Percentiles rank a stretch among this genome's conserved stretches.
Conservation (phyloP, 2,113 vertebrate genomes). For the Tylochromis polylepis region DNA sequence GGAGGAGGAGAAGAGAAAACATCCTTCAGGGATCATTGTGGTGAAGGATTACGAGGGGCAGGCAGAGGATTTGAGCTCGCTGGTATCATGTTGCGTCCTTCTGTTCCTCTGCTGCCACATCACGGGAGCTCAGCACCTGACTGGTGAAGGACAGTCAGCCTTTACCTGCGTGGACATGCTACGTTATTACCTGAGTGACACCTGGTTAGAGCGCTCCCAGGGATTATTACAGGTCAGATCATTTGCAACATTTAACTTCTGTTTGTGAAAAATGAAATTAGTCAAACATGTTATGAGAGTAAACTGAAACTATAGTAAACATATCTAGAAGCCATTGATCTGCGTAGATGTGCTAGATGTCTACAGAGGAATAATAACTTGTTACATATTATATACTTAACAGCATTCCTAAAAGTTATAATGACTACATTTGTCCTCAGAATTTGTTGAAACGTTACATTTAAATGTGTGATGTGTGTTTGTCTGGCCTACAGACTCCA, state of each 20-base stretch:
- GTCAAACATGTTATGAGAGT: neutral
- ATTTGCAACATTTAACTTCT: neutral
- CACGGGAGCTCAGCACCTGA: conserved; percentile 21
- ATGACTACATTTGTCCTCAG: neutral
- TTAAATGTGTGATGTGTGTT: neutral
- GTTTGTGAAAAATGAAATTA: neutral
- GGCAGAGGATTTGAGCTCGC: conserved; percentile 3
- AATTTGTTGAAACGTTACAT: neutral
- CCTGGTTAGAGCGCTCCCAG: neutral
- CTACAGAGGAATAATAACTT: neutral
- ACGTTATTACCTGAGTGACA: conserved; percentile 42
- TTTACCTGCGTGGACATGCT: conserved; percentile 30
- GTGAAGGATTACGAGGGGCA: conserved; percentile 30
- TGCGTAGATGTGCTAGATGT: neutral
- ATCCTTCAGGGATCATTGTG: neutral
- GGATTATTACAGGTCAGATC: conserved; percentile 31
- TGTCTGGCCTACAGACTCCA: conserved; percentile 28
- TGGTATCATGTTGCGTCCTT: conserved; percentile 25
- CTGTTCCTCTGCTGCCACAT: neutral
- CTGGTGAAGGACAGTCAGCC: neutral
- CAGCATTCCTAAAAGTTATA: neutral
- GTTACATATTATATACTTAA: neutral
- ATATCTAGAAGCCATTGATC: neutral
- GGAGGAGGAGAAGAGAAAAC: neutral
- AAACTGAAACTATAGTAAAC: neutral